These are phyloP conservation scores for Germaria angustata DNA, from an alignment of 2,888 invertebrate genomes.

Conservation along the genomic window DNA sequence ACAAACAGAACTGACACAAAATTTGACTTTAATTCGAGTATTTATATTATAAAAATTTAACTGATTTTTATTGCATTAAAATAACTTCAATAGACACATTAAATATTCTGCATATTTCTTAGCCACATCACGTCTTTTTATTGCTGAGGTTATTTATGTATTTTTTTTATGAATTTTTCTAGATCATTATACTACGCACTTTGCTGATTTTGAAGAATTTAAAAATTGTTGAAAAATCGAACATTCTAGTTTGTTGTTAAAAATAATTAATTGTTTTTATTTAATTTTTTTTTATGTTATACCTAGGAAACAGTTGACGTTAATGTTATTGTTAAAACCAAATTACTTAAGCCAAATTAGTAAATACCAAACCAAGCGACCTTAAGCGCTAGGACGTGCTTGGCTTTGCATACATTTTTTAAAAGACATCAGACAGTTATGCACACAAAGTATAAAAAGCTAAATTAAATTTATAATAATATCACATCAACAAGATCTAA, in stretches of 20 bases:
- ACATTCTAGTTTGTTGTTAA: background rate
- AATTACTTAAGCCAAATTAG: constrained; percentile 18
- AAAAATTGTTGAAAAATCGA: background rate
- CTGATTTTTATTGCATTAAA: constrained; percentile 6
- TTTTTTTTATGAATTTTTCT: background rate
- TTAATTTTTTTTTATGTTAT: too few relatives aligned
- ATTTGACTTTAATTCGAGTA: background rate
- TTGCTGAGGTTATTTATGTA: background rate
- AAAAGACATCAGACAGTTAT: background rate
- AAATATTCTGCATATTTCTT: constrained; percentile 1
- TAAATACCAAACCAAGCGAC: constrained; percentile 57
- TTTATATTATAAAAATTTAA: constrained; percentile 26
- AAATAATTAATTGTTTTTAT: background rate
- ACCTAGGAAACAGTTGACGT: constrained; percentile 6
- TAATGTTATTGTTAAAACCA: background rate
- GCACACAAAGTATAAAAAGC: constrained; percentile 41
- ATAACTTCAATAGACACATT: background rate
- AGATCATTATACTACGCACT: background rate
- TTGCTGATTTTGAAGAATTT: background rate
- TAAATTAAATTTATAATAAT: constrained; percentile 8
- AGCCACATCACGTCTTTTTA: constrained; percentile 25
- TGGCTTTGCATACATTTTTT: constrained; percentile 7
- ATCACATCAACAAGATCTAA: constrained; percentile 50
- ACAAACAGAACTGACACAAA: constrained; percentile 52
- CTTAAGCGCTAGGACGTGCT: constrained; percentile 42